Conservation (phyloP, 2,113 vertebrate genomes). For the Corvus hawaiiensis region DNA sequence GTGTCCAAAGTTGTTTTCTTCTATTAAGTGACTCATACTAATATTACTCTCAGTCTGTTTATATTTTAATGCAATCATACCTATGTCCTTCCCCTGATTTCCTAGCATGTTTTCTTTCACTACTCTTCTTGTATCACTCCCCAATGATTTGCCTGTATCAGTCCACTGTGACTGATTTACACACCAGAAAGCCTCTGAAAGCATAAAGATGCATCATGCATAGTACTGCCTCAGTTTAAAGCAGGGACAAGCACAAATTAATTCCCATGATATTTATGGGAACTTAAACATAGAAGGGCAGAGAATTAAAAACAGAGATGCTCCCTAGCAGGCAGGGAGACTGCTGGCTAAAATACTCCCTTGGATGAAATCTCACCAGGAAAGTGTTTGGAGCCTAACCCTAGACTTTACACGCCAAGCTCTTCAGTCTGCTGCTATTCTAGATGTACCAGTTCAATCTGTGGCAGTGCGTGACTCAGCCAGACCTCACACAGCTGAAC, state of each 20-base stretch:
- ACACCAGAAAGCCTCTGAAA: conserved; percentile 58
- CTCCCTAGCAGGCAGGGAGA: not conserved
- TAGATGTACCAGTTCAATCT: conserved; percentile 47
- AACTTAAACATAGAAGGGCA: conserved; percentile 12
- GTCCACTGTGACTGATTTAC: conserved; percentile 62
- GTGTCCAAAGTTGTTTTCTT: not conserved
- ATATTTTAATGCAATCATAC: conserved; percentile 16
- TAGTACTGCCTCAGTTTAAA: conserved; percentile 29
- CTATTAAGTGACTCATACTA: not conserved
- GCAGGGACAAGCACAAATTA: conserved; percentile 60
- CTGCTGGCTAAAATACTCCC: not conserved
- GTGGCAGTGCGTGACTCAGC: conserved; percentile 61
- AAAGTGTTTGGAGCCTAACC: conserved; percentile 23
- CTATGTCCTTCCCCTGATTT: not conserved
- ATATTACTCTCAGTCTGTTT: not conserved
- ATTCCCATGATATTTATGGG: conserved; percentile 65
- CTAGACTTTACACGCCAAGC: conserved; percentile 2
- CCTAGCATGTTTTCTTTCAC: not conserved
- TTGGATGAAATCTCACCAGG: conserved; percentile 26
- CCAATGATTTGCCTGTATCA: conserved; percentile 25
- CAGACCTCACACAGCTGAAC: conserved; percentile 71
- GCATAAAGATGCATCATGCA: conserved; percentile 62
- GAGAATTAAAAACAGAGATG: not conserved
- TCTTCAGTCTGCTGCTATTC: conserved; percentile 41
- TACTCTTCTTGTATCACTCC: not conserved